Evolutionary conservation across 2,113 vertebrate genomes (phyloP).

Genomic region (Calidris pygmaea): DNA sequence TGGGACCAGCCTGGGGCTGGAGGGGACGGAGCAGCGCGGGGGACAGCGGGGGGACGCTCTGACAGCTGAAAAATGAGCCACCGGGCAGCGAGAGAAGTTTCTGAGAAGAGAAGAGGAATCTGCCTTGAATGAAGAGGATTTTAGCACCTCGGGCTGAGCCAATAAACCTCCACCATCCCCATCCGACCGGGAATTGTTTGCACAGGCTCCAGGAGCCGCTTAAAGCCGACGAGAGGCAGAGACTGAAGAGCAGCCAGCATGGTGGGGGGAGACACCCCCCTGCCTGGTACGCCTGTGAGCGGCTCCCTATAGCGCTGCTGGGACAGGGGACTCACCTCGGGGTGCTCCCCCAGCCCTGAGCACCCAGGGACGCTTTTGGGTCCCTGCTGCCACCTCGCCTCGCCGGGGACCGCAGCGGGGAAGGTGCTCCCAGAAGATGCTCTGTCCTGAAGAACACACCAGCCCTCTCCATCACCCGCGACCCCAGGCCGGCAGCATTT

Average conservation of each 20-base stretch:
- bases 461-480: not conserved
- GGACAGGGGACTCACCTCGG: not conserved
- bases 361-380: not conserved
- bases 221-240: not conserved
- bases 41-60: not conserved
- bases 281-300: not conserved
- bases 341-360: not conserved
- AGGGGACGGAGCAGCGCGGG: not conserved
- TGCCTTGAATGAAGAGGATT: constrained; percentile 51
- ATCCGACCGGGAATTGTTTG: not conserved
- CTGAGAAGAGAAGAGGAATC: constrained; percentile 40
- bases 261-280: not conserved
- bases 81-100: not conserved
- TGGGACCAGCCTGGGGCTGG: not conserved
- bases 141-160: constrained; percentile 63
- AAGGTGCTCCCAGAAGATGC: constrained; percentile 21
- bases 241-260: not conserved
- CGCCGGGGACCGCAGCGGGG: not conserved
- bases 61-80: constrained; percentile 49
- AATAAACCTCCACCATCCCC: constrained; percentile 29
- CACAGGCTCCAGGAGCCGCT: not conserved
- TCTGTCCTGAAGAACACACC: not conserved
- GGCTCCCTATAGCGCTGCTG: not conserved
- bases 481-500: not conserved
- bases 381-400: not conserved